phyloP scores from a whole-genome alignment of 2,113 vertebrate species.

The Herpailurus yagouaroundi region DNA sequence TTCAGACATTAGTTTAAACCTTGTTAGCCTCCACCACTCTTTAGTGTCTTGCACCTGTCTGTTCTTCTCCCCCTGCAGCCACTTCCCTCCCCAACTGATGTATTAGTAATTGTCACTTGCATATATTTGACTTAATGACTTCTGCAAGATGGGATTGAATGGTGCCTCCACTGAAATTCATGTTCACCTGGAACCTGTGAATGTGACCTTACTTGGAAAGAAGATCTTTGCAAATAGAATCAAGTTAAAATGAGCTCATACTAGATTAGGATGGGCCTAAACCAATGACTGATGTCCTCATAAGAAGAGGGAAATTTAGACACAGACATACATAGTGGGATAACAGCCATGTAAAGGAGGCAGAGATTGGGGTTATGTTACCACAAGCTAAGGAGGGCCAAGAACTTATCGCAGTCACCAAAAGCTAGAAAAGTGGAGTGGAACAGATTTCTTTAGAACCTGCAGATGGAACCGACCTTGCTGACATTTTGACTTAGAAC shows the following conservation, averaged over 20 bases:
- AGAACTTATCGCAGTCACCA: background rate
- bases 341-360: background rate
- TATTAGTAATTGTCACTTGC: background rate
- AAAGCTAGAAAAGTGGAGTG: background rate
- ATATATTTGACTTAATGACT: background rate
- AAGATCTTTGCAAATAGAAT: background rate
- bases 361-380: background rate
- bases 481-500: background rate
- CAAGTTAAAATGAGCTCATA: background rate
- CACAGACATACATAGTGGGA: background rate
- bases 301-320: background rate
- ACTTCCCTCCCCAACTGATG: background rate
- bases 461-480: background rate
- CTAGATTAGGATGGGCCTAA: background rate
- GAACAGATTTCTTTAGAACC: background rate
- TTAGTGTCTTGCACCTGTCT: no score
- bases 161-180: background rate
- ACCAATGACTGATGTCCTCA: background rate
- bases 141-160: background rate
- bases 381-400: background rate
- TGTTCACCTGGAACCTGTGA: background rate
- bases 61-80: fast-evolving
- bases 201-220: background rate
- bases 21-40: background rate
- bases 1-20: background rate